phyloP scores from a whole-genome alignment of 2,113 vertebrate genomes.

The Pteronura brasiliensis region DNA sequence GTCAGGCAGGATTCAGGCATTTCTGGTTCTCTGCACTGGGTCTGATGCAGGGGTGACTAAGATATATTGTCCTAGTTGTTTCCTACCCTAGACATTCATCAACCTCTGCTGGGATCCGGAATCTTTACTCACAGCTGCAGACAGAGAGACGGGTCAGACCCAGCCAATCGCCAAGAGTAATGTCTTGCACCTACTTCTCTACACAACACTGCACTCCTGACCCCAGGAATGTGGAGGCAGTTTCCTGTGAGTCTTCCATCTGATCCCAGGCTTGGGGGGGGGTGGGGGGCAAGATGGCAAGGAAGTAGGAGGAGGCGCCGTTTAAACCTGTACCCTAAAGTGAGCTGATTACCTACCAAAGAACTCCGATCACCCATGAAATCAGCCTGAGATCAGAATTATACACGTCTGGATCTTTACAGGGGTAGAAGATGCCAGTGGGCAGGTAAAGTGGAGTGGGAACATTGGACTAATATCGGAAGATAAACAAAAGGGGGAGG shows the following conservation, averaged over 20 bases:
- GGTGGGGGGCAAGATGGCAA: too few relatives aligned
- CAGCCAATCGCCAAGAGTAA: neutral
- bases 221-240: neutral
- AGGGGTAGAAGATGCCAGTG: too few relatives aligned
- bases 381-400: too few relatives aligned
- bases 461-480: too few relatives aligned
- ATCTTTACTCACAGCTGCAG: neutral
- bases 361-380: too few relatives aligned
- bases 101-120: neutral
- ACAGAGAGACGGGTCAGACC: neutral
- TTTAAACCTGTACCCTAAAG: too few relatives aligned
- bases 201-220: neutral
- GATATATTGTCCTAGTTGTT: neutral
- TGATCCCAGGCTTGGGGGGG: neutral
- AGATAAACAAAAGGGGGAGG: too few relatives aligned
- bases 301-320: too few relatives aligned
- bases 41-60: neutral
- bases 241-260: neutral
- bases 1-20: fast-evolving
- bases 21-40: neutral
- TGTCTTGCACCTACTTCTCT: neutral
- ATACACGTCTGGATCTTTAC: too few relatives aligned
- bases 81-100: neutral
- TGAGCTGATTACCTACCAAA: too few relatives aligned
- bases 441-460: too few relatives aligned